Evolutionary conservation across 2,113 vertebrate species (phyloP), one percentile per base, ranked within the genome.

Genomic region (Apodemus sylvaticus): DNA sequence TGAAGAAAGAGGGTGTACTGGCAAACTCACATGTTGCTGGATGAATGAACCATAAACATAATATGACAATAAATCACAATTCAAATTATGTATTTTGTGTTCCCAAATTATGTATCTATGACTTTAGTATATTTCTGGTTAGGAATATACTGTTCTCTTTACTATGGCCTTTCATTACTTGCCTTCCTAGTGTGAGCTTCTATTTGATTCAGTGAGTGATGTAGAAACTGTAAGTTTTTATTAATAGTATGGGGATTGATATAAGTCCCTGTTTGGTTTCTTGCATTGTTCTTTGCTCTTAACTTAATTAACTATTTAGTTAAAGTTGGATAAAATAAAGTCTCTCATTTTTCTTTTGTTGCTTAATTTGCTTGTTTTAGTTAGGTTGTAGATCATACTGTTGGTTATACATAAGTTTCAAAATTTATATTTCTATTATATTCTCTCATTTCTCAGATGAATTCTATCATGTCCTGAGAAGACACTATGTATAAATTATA

Each of bases 271-370:
- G 51, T 83, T 24, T 55, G 34, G 68, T 71, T 70, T 62, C 20
- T 13, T 45, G 10, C 42, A 17, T 42, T 71, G 20, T 91, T 94
- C 5, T 86, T 6, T 81, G 53, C n/a, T 22, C 78, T 34, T 74
- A 93, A 86, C 78, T 71, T 93, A 74, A 34, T 68, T 77, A 86
- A 39, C 76, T 94, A 34, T 78, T 93, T 24, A 83, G 55, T 89
- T 19, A 17, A 88, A 42, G 0, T 74, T 82, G 48, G 71, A 39
- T 78, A 62, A 87, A 92, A 85, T 20, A 24, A 92, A 64, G 0
- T 92, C 45, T 74, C 20, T 26, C 74, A 7, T 11, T 48, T 58
- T 39, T 60, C 68, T 13, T 62, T 94, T 60, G 11, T 51, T 96
- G 77, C 4, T 88, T 42, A 86, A 51, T 87, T 70, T 71, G 31